These are phyloP conservation scores for Troides helena DNA, from an alignment of 2,888 invertebrate species.

Conservation along the genomic window DNA sequence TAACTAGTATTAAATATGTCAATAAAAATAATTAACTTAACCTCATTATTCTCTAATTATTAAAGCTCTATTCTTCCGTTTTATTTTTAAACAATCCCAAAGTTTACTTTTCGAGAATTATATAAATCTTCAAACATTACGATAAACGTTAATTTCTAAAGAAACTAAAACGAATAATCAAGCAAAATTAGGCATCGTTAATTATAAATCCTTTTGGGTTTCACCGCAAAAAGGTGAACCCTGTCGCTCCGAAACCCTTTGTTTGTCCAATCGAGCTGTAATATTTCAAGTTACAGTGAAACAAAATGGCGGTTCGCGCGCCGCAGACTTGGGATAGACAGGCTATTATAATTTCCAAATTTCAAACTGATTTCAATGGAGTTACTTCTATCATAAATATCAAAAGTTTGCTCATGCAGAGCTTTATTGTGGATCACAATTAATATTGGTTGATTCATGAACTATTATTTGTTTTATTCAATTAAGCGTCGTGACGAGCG, in stretches of 20 bases:
- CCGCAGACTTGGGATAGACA: constrained; percentile 6
- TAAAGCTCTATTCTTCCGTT: too few species aligned
- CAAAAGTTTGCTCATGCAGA: background rate
- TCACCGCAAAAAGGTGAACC: constrained; percentile 14
- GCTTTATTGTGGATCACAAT: background rate
- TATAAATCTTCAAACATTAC: too few species aligned
- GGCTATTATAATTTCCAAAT: constrained; percentile 10
- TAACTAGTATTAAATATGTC: background rate
- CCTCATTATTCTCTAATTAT: too few species aligned
- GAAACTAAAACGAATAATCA: background rate
- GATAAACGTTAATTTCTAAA: too few species aligned
- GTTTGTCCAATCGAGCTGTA: constrained; percentile 21
- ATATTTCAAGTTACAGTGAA: constrained; percentile 27
- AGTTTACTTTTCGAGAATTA: too few species aligned
- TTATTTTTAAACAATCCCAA: too few species aligned
- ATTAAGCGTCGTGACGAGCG: too few species aligned
- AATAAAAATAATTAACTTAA: background rate
- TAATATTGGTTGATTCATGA: too few species aligned
- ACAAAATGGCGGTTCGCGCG: constrained; percentile 11
- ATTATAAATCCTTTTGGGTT: constrained; percentile 21
- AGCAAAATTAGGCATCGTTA: constrained; percentile 10
- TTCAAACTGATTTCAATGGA: constrained; percentile 2
- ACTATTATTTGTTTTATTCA: too few species aligned
- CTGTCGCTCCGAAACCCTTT: constrained; percentile 12
- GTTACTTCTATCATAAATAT: background rate